Percentiles rank a stretch among this genome's conserved stretches.
Evolutionary conservation across 2,888 invertebrate genomes (phyloP).

Genomic region (Cyaniris semiargus): DNA sequence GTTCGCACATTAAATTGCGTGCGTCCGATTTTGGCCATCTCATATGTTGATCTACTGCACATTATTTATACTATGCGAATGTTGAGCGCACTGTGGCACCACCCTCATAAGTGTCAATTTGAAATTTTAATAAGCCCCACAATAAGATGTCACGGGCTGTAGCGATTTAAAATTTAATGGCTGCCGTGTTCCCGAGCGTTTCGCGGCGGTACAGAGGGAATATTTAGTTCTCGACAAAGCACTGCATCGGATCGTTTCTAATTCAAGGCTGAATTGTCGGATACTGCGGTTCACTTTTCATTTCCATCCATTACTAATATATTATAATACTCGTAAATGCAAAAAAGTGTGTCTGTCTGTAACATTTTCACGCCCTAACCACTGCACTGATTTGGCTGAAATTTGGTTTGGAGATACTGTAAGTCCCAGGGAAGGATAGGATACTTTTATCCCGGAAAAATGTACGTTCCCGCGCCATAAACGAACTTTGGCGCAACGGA

Average conservation of each 20-base stretch:
- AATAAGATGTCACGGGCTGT: conserved; percentile 20
- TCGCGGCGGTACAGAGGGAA: conserved; percentile 9
- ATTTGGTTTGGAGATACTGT: too few species aligned
- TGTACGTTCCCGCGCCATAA: too few species aligned
- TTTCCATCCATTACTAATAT: neutral
- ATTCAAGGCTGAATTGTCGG: neutral
- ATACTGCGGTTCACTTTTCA: conserved; percentile 4
- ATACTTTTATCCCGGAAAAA: too few species aligned
- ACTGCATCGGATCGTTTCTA: neutral
- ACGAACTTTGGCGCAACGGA: too few species aligned
- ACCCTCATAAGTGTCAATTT: conserved; percentile 7
- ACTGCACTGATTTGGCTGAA: too few species aligned
- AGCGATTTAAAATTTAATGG: conserved; percentile 23
- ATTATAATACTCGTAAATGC: too few species aligned
- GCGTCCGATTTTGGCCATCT: too few species aligned
- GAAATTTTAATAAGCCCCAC: conserved; percentile 12
- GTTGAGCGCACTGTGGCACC: neutral
- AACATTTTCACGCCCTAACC: too few species aligned
- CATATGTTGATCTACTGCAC: too few species aligned
- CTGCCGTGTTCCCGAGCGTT: conserved; percentile 12
- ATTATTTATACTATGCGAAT: neutral
- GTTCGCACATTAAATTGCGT: too few species aligned
- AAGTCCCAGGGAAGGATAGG: too few species aligned
- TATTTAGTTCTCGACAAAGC: conserved; percentile 25
- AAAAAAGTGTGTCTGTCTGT: too few species aligned